These are phyloP conservation scores for Seriola aureovittata DNA, from an alignment of 2,113 vertebrate genomes.

Conservation along the genomic window DNA sequence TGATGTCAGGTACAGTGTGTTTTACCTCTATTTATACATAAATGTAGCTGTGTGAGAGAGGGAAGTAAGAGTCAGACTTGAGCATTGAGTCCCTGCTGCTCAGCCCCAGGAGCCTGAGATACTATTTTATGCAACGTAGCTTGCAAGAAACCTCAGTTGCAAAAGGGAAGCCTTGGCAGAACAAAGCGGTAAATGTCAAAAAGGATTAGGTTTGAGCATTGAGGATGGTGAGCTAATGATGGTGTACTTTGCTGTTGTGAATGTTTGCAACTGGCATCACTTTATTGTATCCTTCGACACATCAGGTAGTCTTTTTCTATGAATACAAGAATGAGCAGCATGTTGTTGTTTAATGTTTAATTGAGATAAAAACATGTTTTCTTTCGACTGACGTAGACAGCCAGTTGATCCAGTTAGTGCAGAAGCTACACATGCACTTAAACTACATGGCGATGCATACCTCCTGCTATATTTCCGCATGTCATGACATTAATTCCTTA, in stretches of 20 bases:
- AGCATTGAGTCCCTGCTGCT: conserved; percentile 22
- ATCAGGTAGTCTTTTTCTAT: conserved; percentile 1
- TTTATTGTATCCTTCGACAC: not conserved
- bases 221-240: not conserved
- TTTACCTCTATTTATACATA: conserved; percentile 8
- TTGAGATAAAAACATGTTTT: not conserved
- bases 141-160: not conserved
- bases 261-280: not conserved
- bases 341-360: not conserved
- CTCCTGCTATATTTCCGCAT: conserved; percentile 29
- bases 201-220: conserved; percentile 15
- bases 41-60: not conserved
- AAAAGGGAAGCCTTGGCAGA: conserved; percentile 28
- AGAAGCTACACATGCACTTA: conserved; percentile 14
- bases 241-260: not conserved
- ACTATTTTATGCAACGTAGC: conserved; percentile 13
- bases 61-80: not conserved
- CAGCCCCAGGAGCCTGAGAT: not conserved
- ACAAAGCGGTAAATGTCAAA: conserved; percentile 22
- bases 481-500: conserved; percentile 67
- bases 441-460: conserved; percentile 27
- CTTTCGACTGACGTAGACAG: not conserved
- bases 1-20: not conserved
- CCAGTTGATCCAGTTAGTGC: conserved; percentile 17
- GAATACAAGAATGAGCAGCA: not conserved